Evolutionary conservation across 2,113 vertebrate genomes (phyloP).

Genomic region (Cyphomyrus discorhynchus): DNA sequence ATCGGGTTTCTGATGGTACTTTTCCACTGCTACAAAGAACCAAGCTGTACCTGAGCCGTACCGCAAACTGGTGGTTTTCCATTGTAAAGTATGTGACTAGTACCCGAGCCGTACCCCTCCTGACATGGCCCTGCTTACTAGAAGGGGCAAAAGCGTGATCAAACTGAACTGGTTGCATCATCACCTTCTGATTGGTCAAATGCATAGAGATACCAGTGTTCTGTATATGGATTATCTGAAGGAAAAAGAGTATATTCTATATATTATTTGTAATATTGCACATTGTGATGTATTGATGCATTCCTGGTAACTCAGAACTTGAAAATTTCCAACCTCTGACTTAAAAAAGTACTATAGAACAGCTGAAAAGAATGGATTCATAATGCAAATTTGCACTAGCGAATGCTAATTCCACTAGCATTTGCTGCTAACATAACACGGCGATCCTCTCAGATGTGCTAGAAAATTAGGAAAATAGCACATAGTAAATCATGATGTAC

Average conservation of each 20-base stretch:
- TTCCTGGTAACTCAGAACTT: not conserved
- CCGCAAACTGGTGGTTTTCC: not conserved
- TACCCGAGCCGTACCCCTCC: not conserved
- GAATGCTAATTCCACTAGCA: not conserved
- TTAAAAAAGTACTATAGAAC: not conserved
- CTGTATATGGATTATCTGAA: not conserved
- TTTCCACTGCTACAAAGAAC: not conserved
- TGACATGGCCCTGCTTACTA: not conserved
- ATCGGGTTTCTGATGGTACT: not conserved
- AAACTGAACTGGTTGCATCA: not conserved
- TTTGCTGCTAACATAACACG: not conserved
- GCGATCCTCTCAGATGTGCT: not conserved
- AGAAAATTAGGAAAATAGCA: not conserved
- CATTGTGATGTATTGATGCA: not conserved
- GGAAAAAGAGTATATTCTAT: not conserved
- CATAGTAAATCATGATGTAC: not conserved
- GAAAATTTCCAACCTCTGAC: not conserved
- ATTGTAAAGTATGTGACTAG: not conserved
- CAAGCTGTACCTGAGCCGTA: not conserved
- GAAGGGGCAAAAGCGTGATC: not conserved
- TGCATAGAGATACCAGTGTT: not conserved
- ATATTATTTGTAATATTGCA: not conserved
- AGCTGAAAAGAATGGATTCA: not conserved
- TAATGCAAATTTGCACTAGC: not conserved
- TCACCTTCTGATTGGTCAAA: not conserved